Conservation (phyloP, 2,113 vertebrate species). For the Proterorhinus semilunaris region DNA sequence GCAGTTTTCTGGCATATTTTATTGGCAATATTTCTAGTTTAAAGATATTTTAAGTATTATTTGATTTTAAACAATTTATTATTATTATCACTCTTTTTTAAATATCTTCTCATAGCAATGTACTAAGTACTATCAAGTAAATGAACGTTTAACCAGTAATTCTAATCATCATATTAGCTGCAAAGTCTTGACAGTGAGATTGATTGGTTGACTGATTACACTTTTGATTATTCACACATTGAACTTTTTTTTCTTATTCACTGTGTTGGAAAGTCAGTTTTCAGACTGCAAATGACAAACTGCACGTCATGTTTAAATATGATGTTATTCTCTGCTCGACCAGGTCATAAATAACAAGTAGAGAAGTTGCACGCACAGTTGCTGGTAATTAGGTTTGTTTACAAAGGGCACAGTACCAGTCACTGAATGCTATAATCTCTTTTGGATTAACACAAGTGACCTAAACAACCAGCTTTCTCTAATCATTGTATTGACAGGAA, state of each 20-base stretch:
- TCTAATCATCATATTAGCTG: too few relatives aligned
- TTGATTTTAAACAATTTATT: not conserved
- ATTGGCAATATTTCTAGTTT: not conserved
- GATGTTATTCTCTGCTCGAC: not conserved
- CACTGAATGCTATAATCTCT: conserved; percentile 37
- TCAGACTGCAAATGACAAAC: not conserved
- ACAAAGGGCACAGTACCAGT: conserved; percentile 43
- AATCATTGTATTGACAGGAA: conserved; percentile 14
- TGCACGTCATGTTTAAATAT: not conserved
- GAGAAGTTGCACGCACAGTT: conserved; percentile 20
- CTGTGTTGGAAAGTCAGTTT: too few relatives aligned
- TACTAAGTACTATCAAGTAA: too few relatives aligned
- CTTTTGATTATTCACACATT: too few relatives aligned
- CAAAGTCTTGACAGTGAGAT: too few relatives aligned
- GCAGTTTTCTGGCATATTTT: not conserved
- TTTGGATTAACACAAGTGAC: conserved; percentile 16
- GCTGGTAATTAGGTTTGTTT: conserved; percentile 54
- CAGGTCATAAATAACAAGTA: not conserved
- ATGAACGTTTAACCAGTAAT: too few relatives aligned
- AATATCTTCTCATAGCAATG: not conserved
- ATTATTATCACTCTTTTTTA: not conserved
- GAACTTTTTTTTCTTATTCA: too few relatives aligned
- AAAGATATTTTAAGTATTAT: not conserved
- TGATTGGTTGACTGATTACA: too few relatives aligned
- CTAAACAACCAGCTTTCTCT: conserved; percentile 28